phyloP scores from a whole-genome alignment of 2,797 vertebrate species.

The Atherinosoma microstoma region DNA sequence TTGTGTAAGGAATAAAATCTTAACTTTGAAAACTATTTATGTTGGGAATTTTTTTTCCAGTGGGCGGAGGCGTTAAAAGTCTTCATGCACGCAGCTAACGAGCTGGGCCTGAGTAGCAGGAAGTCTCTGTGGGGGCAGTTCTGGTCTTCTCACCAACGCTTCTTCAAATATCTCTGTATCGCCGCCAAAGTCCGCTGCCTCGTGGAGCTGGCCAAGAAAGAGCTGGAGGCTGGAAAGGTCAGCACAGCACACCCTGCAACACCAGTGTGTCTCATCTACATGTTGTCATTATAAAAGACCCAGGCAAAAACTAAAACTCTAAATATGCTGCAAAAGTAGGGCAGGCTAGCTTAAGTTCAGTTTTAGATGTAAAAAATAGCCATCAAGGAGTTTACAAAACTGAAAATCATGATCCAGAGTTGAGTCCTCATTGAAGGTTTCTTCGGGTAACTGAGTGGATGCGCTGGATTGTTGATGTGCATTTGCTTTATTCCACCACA shows the following conservation, averaged over 20 bases:
- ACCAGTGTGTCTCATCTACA: slow-evolving; percentile 10
- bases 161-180: slow-evolving; percentile 99
- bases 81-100: slow-evolving; percentile 93
- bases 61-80: slow-evolving; percentile 93
- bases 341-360: background rate
- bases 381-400: background rate
- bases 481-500: slow-evolving; percentile 47
- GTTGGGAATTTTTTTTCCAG: slow-evolving; percentile 72
- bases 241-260: slow-evolving; percentile 32
- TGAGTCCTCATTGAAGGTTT: background rate
- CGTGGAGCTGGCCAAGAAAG: slow-evolving; percentile 91
- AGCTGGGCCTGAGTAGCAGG: slow-evolving; percentile 91
- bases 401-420: background rate
- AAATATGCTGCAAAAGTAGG: background rate
- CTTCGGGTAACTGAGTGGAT: background rate
- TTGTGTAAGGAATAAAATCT: background rate
- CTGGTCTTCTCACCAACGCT: slow-evolving; percentile 98
- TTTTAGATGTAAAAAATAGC: background rate
- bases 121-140: slow-evolving; percentile 99
- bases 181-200: slow-evolving; percentile 95
- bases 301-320: slow-evolving; percentile 22
- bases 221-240: slow-evolving; percentile 92
- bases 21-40: background rate
- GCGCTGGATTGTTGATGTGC: background rate
- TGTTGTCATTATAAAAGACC: background rate